phyloP scores from a whole-genome alignment of 2,888 invertebrate species.

The Xanthorhoe designata region DNA sequence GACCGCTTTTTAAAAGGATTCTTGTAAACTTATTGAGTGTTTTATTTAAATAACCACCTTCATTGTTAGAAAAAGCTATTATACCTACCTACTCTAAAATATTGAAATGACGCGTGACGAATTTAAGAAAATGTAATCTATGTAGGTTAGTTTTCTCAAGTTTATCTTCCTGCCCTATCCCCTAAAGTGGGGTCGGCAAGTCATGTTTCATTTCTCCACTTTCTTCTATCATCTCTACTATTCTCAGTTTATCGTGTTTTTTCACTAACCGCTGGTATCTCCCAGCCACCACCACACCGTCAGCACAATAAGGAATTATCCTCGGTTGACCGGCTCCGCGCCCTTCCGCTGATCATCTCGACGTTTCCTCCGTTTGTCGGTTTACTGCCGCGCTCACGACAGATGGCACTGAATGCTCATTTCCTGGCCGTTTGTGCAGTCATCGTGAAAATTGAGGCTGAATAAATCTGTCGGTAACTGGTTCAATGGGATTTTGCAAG shows the following conservation, averaged over 20 bases:
- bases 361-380: conserved; percentile 41
- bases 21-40: too few species aligned
- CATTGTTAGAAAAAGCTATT: too few species aligned
- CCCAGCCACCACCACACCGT: conserved; percentile 5
- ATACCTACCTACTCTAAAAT: too few species aligned
- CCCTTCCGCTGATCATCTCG: conserved; percentile 61
- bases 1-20: not conserved
- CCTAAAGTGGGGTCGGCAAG: too few species aligned
- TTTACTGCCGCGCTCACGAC: conserved; percentile 27
- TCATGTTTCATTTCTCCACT: too few species aligned
- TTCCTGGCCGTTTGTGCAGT: conserved; percentile 29
- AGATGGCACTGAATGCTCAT: conserved; percentile 27
- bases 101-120: too few species aligned
- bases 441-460: conserved; percentile 22
- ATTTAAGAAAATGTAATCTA: too few species aligned
- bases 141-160: too few species aligned
- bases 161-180: too few species aligned
- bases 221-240: not conserved
- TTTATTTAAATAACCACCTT: too few species aligned
- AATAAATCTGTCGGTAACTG: conserved; percentile 2
- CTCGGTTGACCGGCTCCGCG: conserved; percentile 63
- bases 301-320: conserved; percentile 72
- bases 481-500: not conserved
- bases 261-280: not conserved
- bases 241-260: not conserved